phyloP scores from a whole-genome alignment of 2,113 vertebrate genomes.

The Bubo bubo region DNA sequence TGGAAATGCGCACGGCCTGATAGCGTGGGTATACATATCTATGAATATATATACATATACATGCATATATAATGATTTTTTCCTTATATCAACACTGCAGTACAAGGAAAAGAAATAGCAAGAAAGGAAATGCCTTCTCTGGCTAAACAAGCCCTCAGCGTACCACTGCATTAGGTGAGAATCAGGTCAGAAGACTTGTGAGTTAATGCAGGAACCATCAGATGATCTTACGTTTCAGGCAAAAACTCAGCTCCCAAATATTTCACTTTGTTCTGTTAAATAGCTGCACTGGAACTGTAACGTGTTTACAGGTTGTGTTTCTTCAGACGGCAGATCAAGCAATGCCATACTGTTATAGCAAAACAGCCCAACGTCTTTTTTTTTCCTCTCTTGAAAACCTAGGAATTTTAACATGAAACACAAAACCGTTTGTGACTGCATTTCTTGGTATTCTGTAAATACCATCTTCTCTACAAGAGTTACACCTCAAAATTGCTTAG shows the following conservation, averaged over 20 bases:
- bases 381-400: conserved; percentile 3
- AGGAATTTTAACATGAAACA: neutral
- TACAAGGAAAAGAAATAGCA: neutral
- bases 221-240: neutral
- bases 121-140: neutral
- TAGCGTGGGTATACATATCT: fast-evolving
- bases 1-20: neutral
- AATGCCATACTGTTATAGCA: neutral
- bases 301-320: conserved; percentile 19
- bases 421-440: neutral
- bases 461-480: conserved; percentile 65
- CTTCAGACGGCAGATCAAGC: conserved; percentile 39
- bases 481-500: conserved; percentile 76
- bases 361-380: neutral
- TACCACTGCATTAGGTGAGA: neutral
- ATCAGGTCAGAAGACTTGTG: neutral
- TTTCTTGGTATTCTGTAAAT: conserved; percentile 23
- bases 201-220: neutral
- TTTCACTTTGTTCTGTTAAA: conserved; percentile 17
- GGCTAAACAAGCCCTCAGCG: neutral
- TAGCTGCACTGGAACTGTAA: neutral
- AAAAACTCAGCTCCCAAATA: neutral
- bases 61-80: fast-evolving
- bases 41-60: no score
- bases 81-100: fast-evolving